These are phyloP conservation scores for Heloderma charlesbogerti DNA, from an alignment of 2,113 vertebrate genomes.

Conservation along the genomic window DNA sequence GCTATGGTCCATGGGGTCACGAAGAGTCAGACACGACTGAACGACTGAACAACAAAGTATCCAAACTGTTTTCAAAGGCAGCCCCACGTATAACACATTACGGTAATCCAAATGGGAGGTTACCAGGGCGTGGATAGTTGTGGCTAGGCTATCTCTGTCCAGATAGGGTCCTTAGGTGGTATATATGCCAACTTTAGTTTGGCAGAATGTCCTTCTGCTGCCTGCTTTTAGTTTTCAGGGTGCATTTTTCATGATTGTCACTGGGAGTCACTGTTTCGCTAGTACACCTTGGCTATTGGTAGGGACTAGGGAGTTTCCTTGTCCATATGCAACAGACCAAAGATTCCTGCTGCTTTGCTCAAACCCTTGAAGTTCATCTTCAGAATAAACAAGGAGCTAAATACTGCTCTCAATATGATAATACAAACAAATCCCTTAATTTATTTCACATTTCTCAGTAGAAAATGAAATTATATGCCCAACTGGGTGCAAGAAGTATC, in stretches of 20 bases:
- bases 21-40: too few species aligned
- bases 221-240: fast-evolving
- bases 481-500: slow-evolving; percentile 40
- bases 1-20: too few species aligned
- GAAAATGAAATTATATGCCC: slow-evolving; percentile 29
- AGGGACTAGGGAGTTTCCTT: not conserved
- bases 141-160: too few species aligned
- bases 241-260: not conserved
- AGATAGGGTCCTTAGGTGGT: too few species aligned
- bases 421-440: not conserved
- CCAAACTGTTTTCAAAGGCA: too few species aligned
- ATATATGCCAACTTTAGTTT: not conserved
- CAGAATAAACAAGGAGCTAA: slow-evolving; percentile 42
- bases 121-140: too few species aligned
- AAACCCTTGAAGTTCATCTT: slow-evolving; percentile 40
- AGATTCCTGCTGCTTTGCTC: slow-evolving; percentile 31
- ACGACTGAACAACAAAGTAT: too few species aligned
- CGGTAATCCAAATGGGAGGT: too few species aligned
- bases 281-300: slow-evolving; percentile 6
- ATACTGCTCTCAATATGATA: slow-evolving; percentile 10
- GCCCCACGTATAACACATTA: too few species aligned
- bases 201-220: not conserved
- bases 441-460: slow-evolving; percentile 35
- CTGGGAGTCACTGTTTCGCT: slow-evolving; percentile 62
- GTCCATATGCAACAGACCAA: not conserved